Percentiles rank a stretch among this genome's conserved stretches.
Conservation (phyloP, 2,113 vertebrate genomes). For the Galeopterus variegatus region DNA sequence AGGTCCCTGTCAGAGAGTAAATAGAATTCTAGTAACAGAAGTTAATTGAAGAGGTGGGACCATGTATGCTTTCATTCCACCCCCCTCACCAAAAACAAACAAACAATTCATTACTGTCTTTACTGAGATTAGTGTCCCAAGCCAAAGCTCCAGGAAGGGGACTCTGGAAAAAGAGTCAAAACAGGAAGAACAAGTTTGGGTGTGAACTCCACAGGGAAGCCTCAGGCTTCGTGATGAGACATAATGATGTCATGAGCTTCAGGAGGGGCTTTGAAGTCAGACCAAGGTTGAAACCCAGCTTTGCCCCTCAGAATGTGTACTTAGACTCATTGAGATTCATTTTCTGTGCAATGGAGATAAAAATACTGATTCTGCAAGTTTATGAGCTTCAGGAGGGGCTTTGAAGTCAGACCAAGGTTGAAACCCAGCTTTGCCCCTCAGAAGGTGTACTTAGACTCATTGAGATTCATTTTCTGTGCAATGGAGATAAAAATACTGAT, state of each 20-base stretch:
- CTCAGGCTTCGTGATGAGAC: slow-evolving; percentile 19
- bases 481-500: neutral
- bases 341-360: neutral
- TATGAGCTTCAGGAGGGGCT: slow-evolving; percentile 45
- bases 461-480: neutral
- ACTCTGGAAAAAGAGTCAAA: slow-evolving; percentile 56
- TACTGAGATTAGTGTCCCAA: neutral
- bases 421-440: neutral
- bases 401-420: slow-evolving; percentile 28
- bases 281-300: neutral
- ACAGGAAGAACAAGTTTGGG: slow-evolving; percentile 78
- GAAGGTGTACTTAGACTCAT: neutral
- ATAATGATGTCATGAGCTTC: slow-evolving; percentile 57
- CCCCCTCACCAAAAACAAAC: neutral
- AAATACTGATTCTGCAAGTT: no score
- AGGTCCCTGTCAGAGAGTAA: slow-evolving; percentile 47
- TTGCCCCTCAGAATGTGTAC: neutral
- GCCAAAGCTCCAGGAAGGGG: slow-evolving; percentile 59
- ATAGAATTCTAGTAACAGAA: slow-evolving; percentile 7
- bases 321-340: neutral
- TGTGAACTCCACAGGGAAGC: slow-evolving; percentile 43
- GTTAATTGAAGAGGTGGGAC: neutral
- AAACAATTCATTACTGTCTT: neutral
- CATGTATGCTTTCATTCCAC: neutral
- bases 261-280: slow-evolving; percentile 64